Conservation (phyloP, 2,888 invertebrate genomes). For the Acleris sparsana region DNA sequence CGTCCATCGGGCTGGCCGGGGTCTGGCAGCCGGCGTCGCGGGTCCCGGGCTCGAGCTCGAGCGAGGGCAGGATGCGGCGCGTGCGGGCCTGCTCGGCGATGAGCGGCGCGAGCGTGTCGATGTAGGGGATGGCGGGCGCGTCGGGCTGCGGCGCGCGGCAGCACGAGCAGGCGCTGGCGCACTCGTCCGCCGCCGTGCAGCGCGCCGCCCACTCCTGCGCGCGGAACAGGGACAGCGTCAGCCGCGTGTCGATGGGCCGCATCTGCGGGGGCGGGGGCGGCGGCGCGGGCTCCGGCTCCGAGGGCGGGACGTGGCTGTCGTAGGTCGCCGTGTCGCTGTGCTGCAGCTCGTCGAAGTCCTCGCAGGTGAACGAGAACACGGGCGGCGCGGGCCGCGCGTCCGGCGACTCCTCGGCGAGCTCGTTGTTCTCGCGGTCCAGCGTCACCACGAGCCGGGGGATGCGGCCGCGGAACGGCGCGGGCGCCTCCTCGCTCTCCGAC, state of each 20-base stretch:
- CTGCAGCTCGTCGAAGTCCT: slow-evolving; percentile 68
- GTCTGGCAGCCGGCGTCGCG: slow-evolving; percentile 75
- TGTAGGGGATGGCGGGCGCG: slow-evolving; percentile 70
- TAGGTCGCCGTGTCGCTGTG: slow-evolving; percentile 47
- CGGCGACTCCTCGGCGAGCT: slow-evolving; percentile 70
- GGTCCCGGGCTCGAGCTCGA: slow-evolving; percentile 71
- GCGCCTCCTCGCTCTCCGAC: slow-evolving; percentile 68
- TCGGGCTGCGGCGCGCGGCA: slow-evolving; percentile 77
- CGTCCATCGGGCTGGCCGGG: slow-evolving; percentile 56
- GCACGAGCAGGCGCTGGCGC: slow-evolving; percentile 76
- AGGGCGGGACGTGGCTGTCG: slow-evolving; percentile 49
- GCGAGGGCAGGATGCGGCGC: slow-evolving; percentile 71
- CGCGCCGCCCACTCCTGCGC: slow-evolving; percentile 55
- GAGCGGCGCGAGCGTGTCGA: slow-evolving; percentile 75
- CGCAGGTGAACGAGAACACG: slow-evolving; percentile 75
- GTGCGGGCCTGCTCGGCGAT: slow-evolving; percentile 75
- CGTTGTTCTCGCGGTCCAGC: slow-evolving; percentile 69
- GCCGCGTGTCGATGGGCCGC: slow-evolving; percentile 70
- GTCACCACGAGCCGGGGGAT: slow-evolving; percentile 75
- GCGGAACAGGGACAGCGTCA: slow-evolving; percentile 68
- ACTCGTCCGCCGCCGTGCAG: slow-evolving; percentile 70
- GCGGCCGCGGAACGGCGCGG: slow-evolving; percentile 69
- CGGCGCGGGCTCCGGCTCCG: slow-evolving; percentile 60
- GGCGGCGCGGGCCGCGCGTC: slow-evolving; percentile 59
- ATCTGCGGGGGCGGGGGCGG: slow-evolving; percentile 71